Evolutionary conservation across 2,797 vertebrate genomes (phyloP).

Genomic region (Cirrhinus mrigala): DNA sequence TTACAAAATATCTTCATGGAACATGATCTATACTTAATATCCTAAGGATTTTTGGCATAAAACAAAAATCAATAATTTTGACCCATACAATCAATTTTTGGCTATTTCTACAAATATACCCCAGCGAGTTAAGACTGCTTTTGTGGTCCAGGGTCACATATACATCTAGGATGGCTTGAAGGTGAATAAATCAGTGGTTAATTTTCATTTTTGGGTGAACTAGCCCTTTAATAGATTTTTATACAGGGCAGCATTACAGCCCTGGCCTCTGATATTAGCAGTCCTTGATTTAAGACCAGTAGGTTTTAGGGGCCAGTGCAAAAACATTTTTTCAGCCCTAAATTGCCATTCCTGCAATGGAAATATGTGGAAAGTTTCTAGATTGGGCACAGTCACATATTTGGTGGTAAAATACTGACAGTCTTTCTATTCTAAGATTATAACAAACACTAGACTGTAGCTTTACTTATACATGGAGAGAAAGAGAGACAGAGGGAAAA

Average conservation of each 20-base stretch:
- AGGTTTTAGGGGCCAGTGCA: not conserved
- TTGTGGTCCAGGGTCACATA: too few species aligned
- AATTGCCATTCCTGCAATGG: not conserved
- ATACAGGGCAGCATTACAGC: not conserved
- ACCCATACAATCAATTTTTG: too few species aligned
- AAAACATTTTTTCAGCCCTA: not conserved
- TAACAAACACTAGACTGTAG: slow-evolving; percentile 7
- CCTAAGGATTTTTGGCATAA: too few species aligned
- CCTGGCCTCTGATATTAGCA: not conserved
- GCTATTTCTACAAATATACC: too few species aligned
- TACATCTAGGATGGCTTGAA: too few species aligned
- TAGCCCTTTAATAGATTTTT: too few species aligned
- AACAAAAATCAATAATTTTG: too few species aligned
- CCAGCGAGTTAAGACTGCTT: too few species aligned
- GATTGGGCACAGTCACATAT: not conserved
- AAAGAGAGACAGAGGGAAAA: slow-evolving; percentile 43
- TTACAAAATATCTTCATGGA: too few species aligned
- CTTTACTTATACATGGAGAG: slow-evolving; percentile 15
- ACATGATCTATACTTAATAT: too few species aligned
- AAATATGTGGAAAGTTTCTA: not conserved
- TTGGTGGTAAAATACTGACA: not conserved
- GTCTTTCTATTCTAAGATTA: slow-evolving; percentile 21
- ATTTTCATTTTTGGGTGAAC: too few species aligned
- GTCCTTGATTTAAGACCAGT: not conserved
- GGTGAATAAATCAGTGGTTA: too few species aligned